Conservation (phyloP, 2,113 vertebrate species). For the Phaethon lepturus region DNA sequence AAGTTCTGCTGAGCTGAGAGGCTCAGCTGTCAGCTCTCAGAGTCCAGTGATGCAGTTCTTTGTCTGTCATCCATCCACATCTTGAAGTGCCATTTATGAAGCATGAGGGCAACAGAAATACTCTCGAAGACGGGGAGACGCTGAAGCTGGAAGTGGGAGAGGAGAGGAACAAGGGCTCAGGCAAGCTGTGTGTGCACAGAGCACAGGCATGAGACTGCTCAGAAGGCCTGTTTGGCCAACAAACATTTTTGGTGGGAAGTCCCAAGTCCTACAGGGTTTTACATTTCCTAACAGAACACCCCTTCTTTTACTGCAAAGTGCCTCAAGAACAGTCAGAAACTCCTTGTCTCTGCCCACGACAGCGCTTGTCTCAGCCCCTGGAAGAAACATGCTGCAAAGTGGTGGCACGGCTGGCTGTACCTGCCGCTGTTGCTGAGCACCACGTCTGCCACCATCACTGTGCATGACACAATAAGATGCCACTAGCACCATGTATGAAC, state of each 20-base stretch:
- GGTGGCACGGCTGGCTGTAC: no score
- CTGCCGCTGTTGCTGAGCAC: background rate
- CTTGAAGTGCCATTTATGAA: background rate
- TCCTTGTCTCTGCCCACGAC: background rate
- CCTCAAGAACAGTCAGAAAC: background rate
- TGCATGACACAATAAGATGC: fast-evolving
- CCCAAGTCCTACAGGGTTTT: background rate
- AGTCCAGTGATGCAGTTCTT: fast-evolving
- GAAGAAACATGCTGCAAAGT: background rate
- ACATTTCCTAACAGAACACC: background rate
- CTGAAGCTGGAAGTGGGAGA: background rate
- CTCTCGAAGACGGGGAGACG: background rate
- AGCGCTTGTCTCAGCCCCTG: background rate
- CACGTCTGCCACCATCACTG: background rate
- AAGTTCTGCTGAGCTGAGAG: background rate
- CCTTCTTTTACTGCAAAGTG: background rate
- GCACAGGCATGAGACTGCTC: fast-evolving
- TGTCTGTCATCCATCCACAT: fast-evolving
- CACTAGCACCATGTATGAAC: no score
- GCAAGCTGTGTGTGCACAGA: background rate
- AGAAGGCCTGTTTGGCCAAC: background rate
- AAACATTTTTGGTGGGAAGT: background rate
- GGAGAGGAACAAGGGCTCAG: background rate
- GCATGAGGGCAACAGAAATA: background rate
- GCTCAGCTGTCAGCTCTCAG: background rate